These are phyloP conservation scores for Tricholaema leucomelas DNA, from an alignment of 2,113 vertebrate species.

Conservation along the genomic window DNA sequence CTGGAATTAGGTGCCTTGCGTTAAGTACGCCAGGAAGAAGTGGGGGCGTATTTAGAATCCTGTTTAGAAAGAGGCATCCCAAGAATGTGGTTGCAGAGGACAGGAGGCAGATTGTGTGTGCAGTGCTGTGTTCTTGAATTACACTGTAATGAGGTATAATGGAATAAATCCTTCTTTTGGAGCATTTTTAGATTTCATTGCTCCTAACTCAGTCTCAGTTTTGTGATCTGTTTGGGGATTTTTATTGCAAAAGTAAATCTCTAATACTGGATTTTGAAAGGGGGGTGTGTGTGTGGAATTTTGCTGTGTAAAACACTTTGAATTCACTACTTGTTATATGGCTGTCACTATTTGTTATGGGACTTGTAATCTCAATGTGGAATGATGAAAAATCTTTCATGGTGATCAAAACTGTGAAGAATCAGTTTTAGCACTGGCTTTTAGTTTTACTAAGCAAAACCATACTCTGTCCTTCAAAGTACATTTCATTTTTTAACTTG, in stretches of 20 bases:
- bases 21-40: constrained; percentile 46
- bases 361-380: not conserved
- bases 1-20: constrained; percentile 50
- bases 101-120: constrained; percentile 53
- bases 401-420: constrained; percentile 16
- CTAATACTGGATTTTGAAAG: constrained; percentile 5
- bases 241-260: constrained; percentile 52
- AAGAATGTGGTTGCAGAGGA: constrained; percentile 54
- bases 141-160: constrained; percentile 60
- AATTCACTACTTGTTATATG: constrained; percentile 34
- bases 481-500: not conserved
- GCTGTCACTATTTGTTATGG: constrained; percentile 52
- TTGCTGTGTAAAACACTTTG: constrained; percentile 10
- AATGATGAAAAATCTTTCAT: constrained; percentile 30
- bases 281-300: not conserved
- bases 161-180: constrained; percentile 62
- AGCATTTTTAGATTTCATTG: constrained; percentile 51
- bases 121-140: constrained; percentile 56
- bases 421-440: constrained; percentile 16
- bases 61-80: constrained; percentile 61
- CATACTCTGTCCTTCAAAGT: not conserved
- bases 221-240: constrained; percentile 37
- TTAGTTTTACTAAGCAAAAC: not conserved
- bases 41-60: constrained; percentile 45
- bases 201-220: constrained; percentile 62